Evolutionary conservation across 2,797 vertebrate species (phyloP), one percentile per base, ranked within the genome.

Genomic region (Bradypus variegatus): DNA sequence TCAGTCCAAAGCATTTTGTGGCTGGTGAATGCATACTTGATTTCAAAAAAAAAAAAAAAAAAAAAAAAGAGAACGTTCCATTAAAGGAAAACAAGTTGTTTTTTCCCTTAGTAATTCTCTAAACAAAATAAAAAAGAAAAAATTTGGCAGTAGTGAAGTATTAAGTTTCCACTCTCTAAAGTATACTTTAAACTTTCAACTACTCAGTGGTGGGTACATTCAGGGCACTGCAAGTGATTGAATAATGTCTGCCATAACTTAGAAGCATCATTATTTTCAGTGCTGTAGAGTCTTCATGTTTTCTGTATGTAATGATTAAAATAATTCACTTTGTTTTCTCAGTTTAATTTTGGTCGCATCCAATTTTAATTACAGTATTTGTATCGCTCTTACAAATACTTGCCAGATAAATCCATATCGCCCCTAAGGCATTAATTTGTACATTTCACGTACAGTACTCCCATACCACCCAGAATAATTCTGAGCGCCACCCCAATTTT

Each of bases 111-210:
- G 73, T 55, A 79, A 85, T 95, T 95, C 60, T 93, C 81, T 90
- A 75, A 92, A 70, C 90, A 87, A 95, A 93, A 89, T 86, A n/a
- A 3, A 92, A 84, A 82, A 95, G 41, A 48, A 69, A 76, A 94
- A 91, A 45, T 45, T 88, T 93, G 91, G 88, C 55, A 91, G 82
- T 76, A 55, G 72, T 62, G 33, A 0, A 69, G 91, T 83, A 89
- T 77, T 82, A 45, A 65, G 13, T 53, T 69, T 72, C 31, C 55
- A 11, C 69, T 81, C 69, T 92, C 64, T 13, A 50, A 78, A 70
- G 84, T 14, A 15, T 1, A 29, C 84, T 4, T 62, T 31, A 70
- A 64, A 29, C 62, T 41, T 89, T 84, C 64, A 8, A 83, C 53
- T 18, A 3, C 13, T 55, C 78, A 8, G 9, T 3, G 0, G 18